phyloP scores from a whole-genome alignment of 2,888 invertebrate species.

The Cyaniris semiargus region DNA sequence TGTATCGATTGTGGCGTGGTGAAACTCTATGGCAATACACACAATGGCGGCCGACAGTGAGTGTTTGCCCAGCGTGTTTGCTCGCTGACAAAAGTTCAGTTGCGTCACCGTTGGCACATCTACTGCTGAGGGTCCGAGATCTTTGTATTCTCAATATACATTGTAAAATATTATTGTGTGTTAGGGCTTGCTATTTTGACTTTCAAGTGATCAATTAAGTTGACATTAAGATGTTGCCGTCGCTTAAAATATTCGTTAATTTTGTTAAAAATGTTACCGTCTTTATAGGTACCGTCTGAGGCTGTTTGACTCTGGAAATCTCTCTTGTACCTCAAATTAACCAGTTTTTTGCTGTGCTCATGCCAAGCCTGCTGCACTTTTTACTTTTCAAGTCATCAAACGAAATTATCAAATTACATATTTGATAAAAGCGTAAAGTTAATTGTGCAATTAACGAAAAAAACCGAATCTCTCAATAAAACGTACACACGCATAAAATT shows the following conservation, averaged over 20 bases:
- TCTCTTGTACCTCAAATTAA: not conserved
- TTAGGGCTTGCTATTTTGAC: not conserved
- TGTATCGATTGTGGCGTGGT: conserved; percentile 19
- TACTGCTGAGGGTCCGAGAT: conserved; percentile 8
- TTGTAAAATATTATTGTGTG: not conserved
- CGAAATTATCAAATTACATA: not conserved
- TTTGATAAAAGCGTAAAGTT: conserved; percentile 11
- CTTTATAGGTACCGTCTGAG: no score
- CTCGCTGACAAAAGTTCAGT: conserved; percentile 54
- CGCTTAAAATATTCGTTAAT: not conserved
- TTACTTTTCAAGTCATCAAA: not conserved
- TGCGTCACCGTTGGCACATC: conserved; percentile 42
- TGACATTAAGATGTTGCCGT: not conserved
- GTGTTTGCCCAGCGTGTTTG: conserved; percentile 63
- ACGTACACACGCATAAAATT: conserved; percentile 30
- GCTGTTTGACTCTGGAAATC: no score
- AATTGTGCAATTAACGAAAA: not conserved
- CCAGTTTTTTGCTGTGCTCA: not conserved
- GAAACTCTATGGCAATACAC: conserved; percentile 41
- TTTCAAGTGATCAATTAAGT: not conserved
- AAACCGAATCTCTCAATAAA: conserved; percentile 22
- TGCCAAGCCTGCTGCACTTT: not conserved
- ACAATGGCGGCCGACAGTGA: conserved; percentile 66
- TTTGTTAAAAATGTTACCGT: not conserved
- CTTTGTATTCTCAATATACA: not conserved